Conservation (phyloP, 2,888 invertebrate genomes). For the Antheraea assamensis region DNA sequence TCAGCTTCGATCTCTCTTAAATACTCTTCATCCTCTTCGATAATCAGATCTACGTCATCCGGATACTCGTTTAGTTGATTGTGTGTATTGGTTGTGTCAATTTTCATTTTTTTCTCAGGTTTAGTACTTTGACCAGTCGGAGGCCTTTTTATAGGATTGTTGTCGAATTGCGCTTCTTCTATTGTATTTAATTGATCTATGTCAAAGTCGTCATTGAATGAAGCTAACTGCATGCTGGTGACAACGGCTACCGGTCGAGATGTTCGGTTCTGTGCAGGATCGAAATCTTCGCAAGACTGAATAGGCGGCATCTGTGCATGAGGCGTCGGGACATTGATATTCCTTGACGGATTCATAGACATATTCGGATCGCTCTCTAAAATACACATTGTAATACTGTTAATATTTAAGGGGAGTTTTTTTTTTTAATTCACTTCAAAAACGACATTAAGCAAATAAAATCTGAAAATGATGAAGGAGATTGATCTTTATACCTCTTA, state of each 20-base stretch:
- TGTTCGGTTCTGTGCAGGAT: slow-evolving; percentile 36
- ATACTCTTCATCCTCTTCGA: slow-evolving; percentile 65
- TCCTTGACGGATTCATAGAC: slow-evolving; percentile 44
- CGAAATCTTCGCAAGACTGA: slow-evolving; percentile 24
- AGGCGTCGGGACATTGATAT: slow-evolving; percentile 49
- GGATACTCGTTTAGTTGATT: slow-evolving; percentile 56
- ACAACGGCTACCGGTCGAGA: slow-evolving; percentile 47
- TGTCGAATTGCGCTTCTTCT: slow-evolving; percentile 60
- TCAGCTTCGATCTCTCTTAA: slow-evolving; percentile 60
- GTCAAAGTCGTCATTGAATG: slow-evolving; percentile 57
- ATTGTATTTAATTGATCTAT: slow-evolving; percentile 62
- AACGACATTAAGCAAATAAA: not conserved
- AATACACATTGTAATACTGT: slow-evolving; percentile 27
- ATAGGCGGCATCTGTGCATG: slow-evolving; percentile 50
- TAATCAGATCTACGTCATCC: slow-evolving; percentile 55
- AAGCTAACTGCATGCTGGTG: slow-evolving; percentile 43
- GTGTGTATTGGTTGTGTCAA: slow-evolving; percentile 35
- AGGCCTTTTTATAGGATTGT: slow-evolving; percentile 51
- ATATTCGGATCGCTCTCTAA: slow-evolving; percentile 47
- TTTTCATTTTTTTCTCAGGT: slow-evolving; percentile 62
- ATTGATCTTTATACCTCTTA: slow-evolving; percentile 45
- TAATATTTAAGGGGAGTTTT: not conserved
- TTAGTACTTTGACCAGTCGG: slow-evolving; percentile 36
- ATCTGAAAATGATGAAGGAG: not conserved
- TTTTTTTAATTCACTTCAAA: not conserved